Base-by-base conservation (phyloP, 2,113 vertebrate species). In the Azemiops feae region DNA sequence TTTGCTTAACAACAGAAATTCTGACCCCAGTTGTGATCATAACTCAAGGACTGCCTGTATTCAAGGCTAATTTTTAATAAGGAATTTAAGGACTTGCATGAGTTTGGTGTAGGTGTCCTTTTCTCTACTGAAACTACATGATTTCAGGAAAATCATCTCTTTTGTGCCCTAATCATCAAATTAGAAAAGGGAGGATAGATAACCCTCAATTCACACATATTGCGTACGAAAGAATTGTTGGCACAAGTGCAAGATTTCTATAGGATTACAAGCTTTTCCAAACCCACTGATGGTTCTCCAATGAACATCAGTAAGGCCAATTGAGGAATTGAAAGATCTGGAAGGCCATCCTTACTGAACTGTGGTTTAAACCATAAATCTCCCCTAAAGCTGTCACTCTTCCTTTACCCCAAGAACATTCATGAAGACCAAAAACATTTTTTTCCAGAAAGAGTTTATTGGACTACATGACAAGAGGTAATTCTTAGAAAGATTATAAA, bases 401-500 rank as follows among this genome's bases (percentile, higher is more conserved):
- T 30, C 9, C 14, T 91, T n/a, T 27, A 43, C 22, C 16, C 18
- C 2, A 12, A 39, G 10, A 74, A 89, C 47, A 16, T 47, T 4
- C 25, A 43, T 23, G 18, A 27, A 39, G 27, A 86, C 16, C 30
- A 8, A 88, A 50, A 23, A 18, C 12, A 27, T 87, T 64, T 58
- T 50, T 12, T 34, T 1, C 55, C n/a, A 91, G 39, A 27, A 18
- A 57, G 22, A 5, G 3, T 12, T 45, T 53, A n/a, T 25, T 92
- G 18, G 30, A 22, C 23, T 60, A 92, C 3, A 58, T 91, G 53
- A 25, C 18, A 93, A 93, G 52, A 30, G 0, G 0, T 0, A 5
- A n/a, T 18, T 20, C 55, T 12, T 90, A 74, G 30, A 95, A 93
- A 93, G 0, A 39, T 58, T 43, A 94, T 93, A 89, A 92, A 45